Base-by-base conservation (phyloP, 1,140 invertebrate genomes). In the Platorchestia sp. region DNA sequence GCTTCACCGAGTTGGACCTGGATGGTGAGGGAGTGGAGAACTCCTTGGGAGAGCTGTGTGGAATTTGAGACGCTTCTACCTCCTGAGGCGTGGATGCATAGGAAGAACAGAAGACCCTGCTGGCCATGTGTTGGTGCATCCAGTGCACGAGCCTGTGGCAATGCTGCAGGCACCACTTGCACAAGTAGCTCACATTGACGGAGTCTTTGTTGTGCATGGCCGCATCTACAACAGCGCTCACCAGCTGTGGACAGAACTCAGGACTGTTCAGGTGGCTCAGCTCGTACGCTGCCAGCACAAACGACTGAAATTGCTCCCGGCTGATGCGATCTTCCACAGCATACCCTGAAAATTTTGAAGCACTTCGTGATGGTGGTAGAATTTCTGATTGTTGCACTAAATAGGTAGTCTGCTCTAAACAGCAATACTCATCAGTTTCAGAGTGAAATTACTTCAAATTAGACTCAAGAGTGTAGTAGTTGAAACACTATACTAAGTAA, bases 121-220 rank as follows among this genome's bases (percentile, higher is more conserved):
- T 93, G 43, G 91, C 91, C 40, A 93, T 93, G 45, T 93, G 91
- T 45, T 44, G 91, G 40, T 93, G 91, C 91, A 93, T 93, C 91
- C 91, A 93, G 36, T 93, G 91, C 43, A 93, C 91, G 1, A 93
- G 45, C 44, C 91, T 44, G 91, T 93, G 91, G 45, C 91, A 93
- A 40, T 93, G 91, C 91, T 93, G 91, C 45, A 93, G 91, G 36
- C 91, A 93, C 91, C 91, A 93, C 45, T 93, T 93, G 45, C 91
- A 93, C 45, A 93, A 44, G 44, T 47, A 93, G 91, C 91, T 93
- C 91, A 93, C 91, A 47, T 44, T 44, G 43, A 93, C 91, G 0
- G 91, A 93, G 43, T 45, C 44, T 36, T 93, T 93, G 89, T 45
- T 91, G 36, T 40, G 91, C 91, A 93, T 93, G 43, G 91, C 91